Conservation (phyloP, 2,113 vertebrate genomes). For the Phalacrocorax brasilianus region DNA sequence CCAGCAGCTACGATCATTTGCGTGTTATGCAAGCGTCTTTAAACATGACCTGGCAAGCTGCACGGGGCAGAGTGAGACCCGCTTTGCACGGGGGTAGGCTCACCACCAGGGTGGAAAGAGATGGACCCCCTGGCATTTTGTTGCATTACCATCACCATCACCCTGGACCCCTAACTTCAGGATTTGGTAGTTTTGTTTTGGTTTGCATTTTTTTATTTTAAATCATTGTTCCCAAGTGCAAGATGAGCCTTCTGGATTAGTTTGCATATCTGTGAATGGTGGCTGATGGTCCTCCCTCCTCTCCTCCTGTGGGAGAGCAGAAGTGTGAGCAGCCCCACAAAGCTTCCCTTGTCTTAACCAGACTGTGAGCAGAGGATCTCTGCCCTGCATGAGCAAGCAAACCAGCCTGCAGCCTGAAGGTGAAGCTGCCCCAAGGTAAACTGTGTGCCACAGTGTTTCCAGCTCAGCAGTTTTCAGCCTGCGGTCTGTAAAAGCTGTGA, state of each 20-base stretch:
- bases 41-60: neutral
- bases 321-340: neutral
- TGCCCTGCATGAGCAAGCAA: neutral
- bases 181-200: neutral
- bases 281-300: neutral
- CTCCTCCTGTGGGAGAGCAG: neutral
- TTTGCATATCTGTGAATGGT: neutral
- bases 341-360: neutral
- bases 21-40: neutral
- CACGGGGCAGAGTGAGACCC: rapidly evolving
- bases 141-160: neutral
- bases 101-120: neutral
- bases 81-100: neutral
- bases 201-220: neutral
- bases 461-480: neutral
- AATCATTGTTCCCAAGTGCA: neutral
- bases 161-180: neutral
- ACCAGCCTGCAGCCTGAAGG: neutral
- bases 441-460: neutral
- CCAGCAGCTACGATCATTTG: neutral
- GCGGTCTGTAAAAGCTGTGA: neutral
- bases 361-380: neutral
- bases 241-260: neutral
- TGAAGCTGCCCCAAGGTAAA: neutral
- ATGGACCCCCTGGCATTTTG: rapidly evolving